These are phyloP conservation scores for Hydrocynus forskahlii DNA, from an alignment of 2,797 vertebrate genomes.

Conservation along the genomic window DNA sequence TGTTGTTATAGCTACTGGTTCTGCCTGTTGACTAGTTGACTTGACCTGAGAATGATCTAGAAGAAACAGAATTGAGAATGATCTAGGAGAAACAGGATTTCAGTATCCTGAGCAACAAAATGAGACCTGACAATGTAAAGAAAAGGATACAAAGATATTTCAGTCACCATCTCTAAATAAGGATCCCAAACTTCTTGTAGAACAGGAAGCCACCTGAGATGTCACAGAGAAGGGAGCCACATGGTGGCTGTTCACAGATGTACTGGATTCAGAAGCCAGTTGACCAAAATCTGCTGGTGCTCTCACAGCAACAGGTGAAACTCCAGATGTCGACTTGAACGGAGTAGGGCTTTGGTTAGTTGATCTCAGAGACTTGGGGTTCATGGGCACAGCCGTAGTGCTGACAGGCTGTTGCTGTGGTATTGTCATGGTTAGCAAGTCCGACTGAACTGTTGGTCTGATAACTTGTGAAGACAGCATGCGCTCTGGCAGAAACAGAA, in stretches of 20 bases:
- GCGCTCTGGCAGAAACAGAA: slow-evolving; percentile 42
- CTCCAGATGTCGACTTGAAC: slow-evolving; percentile 1
- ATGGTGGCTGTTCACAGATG: slow-evolving; percentile 11
- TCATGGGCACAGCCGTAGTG: slow-evolving; percentile 53
- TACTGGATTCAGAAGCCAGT: slow-evolving; percentile 6
- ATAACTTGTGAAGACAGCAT: slow-evolving; percentile 40
- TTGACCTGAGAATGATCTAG: slow-evolving; percentile 10
- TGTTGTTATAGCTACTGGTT: neutral
- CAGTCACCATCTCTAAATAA: slow-evolving; percentile 21
- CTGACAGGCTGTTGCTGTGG: slow-evolving; percentile 55
- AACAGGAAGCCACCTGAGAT: neutral
- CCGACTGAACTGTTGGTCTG: slow-evolving; percentile 33
- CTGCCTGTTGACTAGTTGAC: neutral
- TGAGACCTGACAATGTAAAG: neutral
- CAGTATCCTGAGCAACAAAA: neutral
- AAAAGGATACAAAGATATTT: neutral
- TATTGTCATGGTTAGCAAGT: slow-evolving; percentile 28
- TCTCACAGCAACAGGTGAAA: neutral
- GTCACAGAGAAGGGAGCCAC: slow-evolving; percentile 16
- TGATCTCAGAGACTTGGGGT: slow-evolving; percentile 54
- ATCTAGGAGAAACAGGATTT: slow-evolving; percentile 18
- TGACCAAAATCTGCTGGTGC: neutral
- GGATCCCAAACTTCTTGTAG: neutral
- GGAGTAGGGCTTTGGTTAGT: slow-evolving; percentile 30
- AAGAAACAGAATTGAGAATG: slow-evolving; percentile 10